A percentile compares a stretch with the other conserved stretches of the same genome.
Conservation (phyloP, 2,113 vertebrate species). For the Galemys pyrenaicus region DNA sequence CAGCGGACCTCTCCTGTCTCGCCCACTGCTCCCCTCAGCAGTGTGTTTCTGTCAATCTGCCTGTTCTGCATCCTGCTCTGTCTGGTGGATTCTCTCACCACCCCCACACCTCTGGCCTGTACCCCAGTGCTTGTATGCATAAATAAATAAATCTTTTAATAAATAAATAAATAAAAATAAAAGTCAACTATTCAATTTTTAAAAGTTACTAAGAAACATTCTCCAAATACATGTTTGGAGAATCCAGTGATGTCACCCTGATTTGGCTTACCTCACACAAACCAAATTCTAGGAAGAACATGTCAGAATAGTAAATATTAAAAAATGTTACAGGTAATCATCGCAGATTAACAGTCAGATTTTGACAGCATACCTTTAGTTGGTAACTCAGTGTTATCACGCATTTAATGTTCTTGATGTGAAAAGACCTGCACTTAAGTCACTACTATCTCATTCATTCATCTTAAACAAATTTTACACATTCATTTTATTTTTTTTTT, state of each 20-base stretch:
- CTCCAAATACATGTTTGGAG: conserved; percentile 13
- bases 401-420: conserved; percentile 36
- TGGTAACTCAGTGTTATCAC: neutral
- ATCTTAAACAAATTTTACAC: neutral
- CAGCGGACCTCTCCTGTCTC: no score
- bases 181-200: conserved; percentile 19
- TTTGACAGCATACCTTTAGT: conserved; percentile 43
- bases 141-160: no score
- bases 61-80: no score
- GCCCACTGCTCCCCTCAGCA: no score
- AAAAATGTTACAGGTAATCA: neutral
- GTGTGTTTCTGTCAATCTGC: no score
- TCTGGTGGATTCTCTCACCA: no score
- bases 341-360: conserved; percentile 21
- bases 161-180: no score
- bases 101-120: no score
- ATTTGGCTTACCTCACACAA: conserved; percentile 5
- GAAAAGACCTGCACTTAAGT: conserved; percentile 23
- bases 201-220: conserved; percentile 16
- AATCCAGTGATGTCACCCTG: neutral
- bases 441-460: conserved; percentile 17
- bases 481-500: neutral
- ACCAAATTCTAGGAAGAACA: conserved; percentile 40
- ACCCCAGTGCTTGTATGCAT: no score
- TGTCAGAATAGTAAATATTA: conserved; percentile 41